Evolutionary conservation across 2,888 invertebrate genomes (phyloP).

Genomic region (Xanthorhoe designata): DNA sequence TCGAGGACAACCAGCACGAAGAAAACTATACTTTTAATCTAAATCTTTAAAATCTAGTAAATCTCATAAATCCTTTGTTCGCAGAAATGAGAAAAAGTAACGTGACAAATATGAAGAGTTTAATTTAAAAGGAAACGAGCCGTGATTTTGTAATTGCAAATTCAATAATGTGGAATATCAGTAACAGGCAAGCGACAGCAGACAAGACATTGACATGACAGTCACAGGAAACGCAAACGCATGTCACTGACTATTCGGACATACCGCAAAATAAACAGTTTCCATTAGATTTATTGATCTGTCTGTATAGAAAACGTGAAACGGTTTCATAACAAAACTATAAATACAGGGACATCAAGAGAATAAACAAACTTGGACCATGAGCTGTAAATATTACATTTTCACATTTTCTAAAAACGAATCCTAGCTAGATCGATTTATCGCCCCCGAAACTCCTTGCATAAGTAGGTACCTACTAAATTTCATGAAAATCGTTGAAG

Average conservation of each 20-base stretch:
- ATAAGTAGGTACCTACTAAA: no score
- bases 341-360: slow-evolving; percentile 14
- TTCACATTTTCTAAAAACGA: no score
- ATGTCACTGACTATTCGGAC: slow-evolving; percentile 30
- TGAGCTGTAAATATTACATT: background rate
- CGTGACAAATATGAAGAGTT: background rate
- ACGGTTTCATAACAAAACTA: slow-evolving; percentile 17
- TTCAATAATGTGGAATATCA: slow-evolving; percentile 27
- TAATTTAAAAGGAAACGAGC: slow-evolving; percentile 1
- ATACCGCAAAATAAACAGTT: slow-evolving; percentile 35
- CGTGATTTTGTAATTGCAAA: slow-evolving; percentile 12
- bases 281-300: slow-evolving; percentile 26
- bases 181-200: slow-evolving; percentile 19
- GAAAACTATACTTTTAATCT: background rate
- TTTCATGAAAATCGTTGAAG: no score
- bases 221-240: slow-evolving; percentile 31
- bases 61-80: background rate
- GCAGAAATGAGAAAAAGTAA: slow-evolving; percentile 4
- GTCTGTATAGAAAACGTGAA: slow-evolving; percentile 6
- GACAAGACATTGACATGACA: slow-evolving; percentile 35
- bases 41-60: background rate
- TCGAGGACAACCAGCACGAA: background rate
- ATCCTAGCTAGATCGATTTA: no score
- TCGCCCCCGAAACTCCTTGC: no score
- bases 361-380: slow-evolving; percentile 1